phyloP scores from a whole-genome alignment of 2,797 vertebrate genomes.

The Brachyalestes nurse region DNA sequence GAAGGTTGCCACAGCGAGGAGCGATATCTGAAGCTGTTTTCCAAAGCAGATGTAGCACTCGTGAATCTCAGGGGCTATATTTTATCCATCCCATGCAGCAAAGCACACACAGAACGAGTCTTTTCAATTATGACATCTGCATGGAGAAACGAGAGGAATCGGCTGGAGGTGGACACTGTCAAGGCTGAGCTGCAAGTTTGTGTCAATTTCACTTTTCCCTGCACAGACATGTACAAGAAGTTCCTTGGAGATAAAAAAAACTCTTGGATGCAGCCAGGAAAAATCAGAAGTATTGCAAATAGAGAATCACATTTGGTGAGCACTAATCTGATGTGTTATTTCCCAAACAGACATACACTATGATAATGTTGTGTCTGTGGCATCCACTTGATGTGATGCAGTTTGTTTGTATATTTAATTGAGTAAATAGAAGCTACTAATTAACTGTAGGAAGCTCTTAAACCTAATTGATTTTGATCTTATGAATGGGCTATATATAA shows the following conservation, averaged over 20 bases:
- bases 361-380: neutral
- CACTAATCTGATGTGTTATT: neutral
- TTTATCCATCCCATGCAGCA: constrained; percentile 33
- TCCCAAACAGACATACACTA: constrained; percentile 2
- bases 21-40: constrained; percentile 19
- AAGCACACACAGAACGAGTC: constrained; percentile 28
- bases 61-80: constrained; percentile 16
- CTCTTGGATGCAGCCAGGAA: neutral
- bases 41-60: constrained; percentile 4
- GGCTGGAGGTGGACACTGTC: constrained; percentile 2
- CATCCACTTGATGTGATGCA: constrained; percentile 4
- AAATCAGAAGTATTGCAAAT: neutral
- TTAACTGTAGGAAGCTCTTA: neutral
- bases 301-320: neutral
- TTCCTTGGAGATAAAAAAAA: neutral
- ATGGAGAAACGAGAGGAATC: constrained; percentile 35
- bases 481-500: neutral
- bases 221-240: neutral
- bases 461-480: neutral
- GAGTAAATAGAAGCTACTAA: neutral
- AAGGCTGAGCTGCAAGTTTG: neutral
- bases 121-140: constrained; percentile 35
- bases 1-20: constrained; percentile 27
- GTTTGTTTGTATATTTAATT: neutral
- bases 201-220: neutral